Conservation (phyloP, 2,113 vertebrate genomes). For the Eptesicus fuscus region DNA sequence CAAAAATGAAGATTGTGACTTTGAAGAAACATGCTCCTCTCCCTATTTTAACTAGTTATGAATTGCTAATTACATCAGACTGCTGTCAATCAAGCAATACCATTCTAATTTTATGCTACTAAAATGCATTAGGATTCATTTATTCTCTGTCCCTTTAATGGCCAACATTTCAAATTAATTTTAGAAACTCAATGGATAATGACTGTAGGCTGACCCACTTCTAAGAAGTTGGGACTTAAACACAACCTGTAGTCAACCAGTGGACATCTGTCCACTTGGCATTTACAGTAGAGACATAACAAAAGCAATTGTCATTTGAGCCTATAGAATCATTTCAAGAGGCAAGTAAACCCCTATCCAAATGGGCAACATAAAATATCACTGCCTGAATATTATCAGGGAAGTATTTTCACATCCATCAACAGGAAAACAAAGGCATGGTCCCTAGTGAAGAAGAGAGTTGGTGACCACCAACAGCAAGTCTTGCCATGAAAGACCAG, state of each 20-base stretch:
- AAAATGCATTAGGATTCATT: slow-evolving; percentile 60
- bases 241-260: background rate
- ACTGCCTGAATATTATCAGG: background rate
- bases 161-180: slow-evolving; percentile 66
- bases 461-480: background rate
- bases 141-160: slow-evolving; percentile 39
- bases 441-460: background rate
- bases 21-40: slow-evolving; percentile 56
- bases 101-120: slow-evolving; percentile 58
- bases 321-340: background rate
- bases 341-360: background rate
- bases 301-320: background rate
- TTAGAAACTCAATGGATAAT: slow-evolving; percentile 27
- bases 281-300: background rate
- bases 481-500: background rate
- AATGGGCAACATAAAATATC: background rate
- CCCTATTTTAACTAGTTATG: slow-evolving; percentile 47
- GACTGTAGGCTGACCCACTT: background rate
- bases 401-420: background rate
- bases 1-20: slow-evolving; percentile 66
- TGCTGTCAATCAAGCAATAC: slow-evolving; percentile 49
- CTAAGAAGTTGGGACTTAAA: slow-evolving; percentile 36
- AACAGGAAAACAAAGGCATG: background rate
- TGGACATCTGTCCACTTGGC: background rate
- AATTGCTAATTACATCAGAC: slow-evolving; percentile 61